Evolutionary conservation across 2,888 invertebrate species (phyloP), one percentile per base, ranked within the genome.

Genomic region (Acrobasis repandana): DNA sequence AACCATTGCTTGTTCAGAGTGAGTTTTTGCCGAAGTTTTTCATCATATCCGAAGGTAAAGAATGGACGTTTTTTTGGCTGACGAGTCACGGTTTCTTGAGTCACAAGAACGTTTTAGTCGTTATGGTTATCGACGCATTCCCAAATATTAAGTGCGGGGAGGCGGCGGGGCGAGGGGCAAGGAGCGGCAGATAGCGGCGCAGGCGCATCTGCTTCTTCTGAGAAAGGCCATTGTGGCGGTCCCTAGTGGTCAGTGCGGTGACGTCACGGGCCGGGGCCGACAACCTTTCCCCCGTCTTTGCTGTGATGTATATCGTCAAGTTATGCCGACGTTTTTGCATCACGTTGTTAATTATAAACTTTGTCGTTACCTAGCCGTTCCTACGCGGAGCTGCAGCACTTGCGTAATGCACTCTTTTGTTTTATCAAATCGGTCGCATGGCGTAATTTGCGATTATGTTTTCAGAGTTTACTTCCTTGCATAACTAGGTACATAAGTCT

Each of bases 201-300:
- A 74, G 75, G 83, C 86, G 86, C 89, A 89, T 90, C 88, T 88
- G 90, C 89, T 90, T 86, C 86, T 90, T 90, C 89, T 87, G 76
- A 90, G 91, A 90, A 91, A 88, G 89, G 82, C 88, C 85, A 86
- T 87, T 88, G 87, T 88, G 88, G 83, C 85, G 83, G 83, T 83
- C 85, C 83, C 83, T 79, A 87, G 88, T 87, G 89, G 90, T 88
- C 90, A 90, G 88, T 86, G 83, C 82, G 86, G 80, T 90, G 90
- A 90, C 91, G 92, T 92, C 91, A 92, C 90, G 79, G 85, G 85
- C 80, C 74, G 85, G 85, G 90, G 88, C 90, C 90, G 89, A 88
- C 90, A 89, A 90, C 90, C 90, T 88, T 86, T 81, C 80, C 79
- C 76, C 74, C 81, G 77, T 78, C 72, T 70, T 74, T 54, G 54